Evolutionary conservation across 1,140 invertebrate species (phyloP), one percentile per base, ranked within the genome.

Genomic region (Ooceraea biroi): DNA sequence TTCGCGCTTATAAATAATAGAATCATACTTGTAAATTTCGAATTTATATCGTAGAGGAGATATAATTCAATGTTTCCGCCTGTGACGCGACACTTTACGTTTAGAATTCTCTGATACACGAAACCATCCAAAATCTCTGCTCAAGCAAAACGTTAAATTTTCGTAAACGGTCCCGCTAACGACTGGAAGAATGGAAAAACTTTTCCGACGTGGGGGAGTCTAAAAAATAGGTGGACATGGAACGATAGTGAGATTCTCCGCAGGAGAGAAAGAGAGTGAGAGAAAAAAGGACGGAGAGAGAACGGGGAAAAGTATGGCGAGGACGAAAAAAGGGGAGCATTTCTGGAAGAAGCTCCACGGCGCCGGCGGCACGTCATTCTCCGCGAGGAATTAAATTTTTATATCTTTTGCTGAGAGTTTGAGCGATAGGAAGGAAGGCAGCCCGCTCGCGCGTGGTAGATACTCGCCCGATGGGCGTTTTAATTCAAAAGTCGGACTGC

Each of bases 331-430:
- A 90, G 74, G 27, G 73, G 86, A 72, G 82, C 84, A 82, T 85
- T 88, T 91, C 87, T 89, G 87, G 90, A 92, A 91, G 88, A 92
- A 92, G 85, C 74, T 88, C 61, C 36, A 77, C 92, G 41, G 88
- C 80, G 91, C 89, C 91, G 50, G 50, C 86, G 86, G 88, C 93
- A 93, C 92, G 90, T 94, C 92, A 92, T 94, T 94, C 92, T 91
- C 84, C 87, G 74, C 72, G 84, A 93, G 88, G 92, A 94, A 94
- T 94, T 94, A 94, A 94, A 94, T 94, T 94, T 94, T 94, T 94
- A 94, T 94, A 93, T 92, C 93, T 91, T 90, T 92, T 90, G 93
- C 76, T 94, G 93, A 94, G 93, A 94, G 94, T 93, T 93, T 93
- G 91, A 94, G 90, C 91, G 92, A 94, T 94, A 92, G 90, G 71